Conservation (phyloP, 2,797 vertebrate genomes). For the Mormyrops boulengeri region DNA sequence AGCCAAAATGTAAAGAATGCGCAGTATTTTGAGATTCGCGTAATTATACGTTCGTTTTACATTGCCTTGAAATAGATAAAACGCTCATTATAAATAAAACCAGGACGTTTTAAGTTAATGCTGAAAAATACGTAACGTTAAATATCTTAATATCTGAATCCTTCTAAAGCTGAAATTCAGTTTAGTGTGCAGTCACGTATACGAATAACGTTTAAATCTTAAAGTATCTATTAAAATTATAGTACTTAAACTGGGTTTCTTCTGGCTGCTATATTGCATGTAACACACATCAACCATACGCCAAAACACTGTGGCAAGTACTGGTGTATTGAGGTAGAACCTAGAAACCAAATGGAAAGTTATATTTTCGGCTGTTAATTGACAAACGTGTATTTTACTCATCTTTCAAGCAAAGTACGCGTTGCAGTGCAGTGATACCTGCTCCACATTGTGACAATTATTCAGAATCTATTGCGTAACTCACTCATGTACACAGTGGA, state of each 20-base stretch:
- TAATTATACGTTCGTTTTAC: not conserved
- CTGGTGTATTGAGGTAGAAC: not conserved
- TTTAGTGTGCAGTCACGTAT: not conserved
- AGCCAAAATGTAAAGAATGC: not conserved
- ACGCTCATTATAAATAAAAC: not conserved
- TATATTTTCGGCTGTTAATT: not conserved
- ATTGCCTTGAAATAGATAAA: not conserved
- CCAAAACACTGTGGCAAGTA: not conserved
- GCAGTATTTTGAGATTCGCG: not conserved
- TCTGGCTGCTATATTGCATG: not conserved
- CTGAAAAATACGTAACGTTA: not conserved
- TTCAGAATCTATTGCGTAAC: not conserved
- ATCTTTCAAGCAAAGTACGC: not conserved
- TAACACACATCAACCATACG: not conserved
- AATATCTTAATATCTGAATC: not conserved
- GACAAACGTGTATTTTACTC: not conserved
- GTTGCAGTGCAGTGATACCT: not conserved
- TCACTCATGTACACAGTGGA: not conserved
- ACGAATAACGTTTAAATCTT: not conserved
- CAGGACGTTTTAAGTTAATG: not conserved
- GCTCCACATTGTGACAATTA: not conserved
- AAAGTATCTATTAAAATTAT: not conserved
- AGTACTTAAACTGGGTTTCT: not conserved
- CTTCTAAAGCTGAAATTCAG: not conserved
- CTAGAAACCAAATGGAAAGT: not conserved